Evolutionary conservation across 2,113 vertebrate genomes (phyloP).

Genomic region (Tursiops truncatus): DNA sequence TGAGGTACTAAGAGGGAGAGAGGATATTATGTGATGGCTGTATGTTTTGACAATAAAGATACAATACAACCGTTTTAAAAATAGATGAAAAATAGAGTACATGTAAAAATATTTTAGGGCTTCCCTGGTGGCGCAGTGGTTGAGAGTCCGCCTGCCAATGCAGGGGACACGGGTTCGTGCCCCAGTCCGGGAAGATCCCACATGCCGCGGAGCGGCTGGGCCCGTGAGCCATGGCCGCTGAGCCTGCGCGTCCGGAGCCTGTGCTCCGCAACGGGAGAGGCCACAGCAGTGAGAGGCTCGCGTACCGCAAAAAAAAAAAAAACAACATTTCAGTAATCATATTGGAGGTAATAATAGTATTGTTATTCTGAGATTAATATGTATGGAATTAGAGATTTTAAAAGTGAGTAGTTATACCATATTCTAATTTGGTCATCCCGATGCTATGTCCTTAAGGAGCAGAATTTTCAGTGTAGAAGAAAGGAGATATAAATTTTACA

Average conservation of each 20-base stretch:
- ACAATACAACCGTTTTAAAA: not conserved
- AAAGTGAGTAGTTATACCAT: not conserved
- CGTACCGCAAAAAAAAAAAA: no score
- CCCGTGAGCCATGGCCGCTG: no score
- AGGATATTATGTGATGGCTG: not conserved
- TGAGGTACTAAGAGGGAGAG: not conserved
- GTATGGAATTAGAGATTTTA: not conserved
- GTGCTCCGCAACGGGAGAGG: no score
- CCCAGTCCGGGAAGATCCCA: no score
- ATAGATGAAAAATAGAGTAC: not conserved
- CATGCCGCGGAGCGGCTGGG: no score
- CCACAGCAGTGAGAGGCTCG: no score
- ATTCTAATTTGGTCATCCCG: not conserved
- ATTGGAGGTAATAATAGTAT: not conserved
- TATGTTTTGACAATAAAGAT: not conserved
- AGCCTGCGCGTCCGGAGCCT: no score
- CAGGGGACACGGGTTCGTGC: no score
- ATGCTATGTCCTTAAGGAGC: not conserved
- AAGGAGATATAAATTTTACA: not conserved
- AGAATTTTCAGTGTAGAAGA: not conserved
- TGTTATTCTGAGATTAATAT: not conserved
- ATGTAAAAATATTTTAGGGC: not conserved
- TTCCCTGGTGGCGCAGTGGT: no score
- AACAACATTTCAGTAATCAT: not conserved
- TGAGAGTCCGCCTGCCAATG: no score